These are phyloP conservation scores for Calvadosia cruxmelitensis DNA, from an alignment of 30 jellyfish, hydroid and myxozoan genomes.

Conservation along the genomic window DNA sequence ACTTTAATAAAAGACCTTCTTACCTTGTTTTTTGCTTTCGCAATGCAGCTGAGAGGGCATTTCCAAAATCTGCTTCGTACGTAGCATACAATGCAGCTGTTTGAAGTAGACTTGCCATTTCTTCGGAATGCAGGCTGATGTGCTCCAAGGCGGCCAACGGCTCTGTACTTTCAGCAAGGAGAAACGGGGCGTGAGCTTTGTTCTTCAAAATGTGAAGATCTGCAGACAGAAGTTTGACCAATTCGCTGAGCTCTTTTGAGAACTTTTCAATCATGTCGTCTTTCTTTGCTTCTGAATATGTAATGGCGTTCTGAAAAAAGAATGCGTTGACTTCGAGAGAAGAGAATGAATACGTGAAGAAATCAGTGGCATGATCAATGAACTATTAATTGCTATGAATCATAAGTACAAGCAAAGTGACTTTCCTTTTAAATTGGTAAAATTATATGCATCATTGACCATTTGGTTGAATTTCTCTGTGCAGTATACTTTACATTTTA, in stretches of 20 bases:
- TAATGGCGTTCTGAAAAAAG: conserved; percentile 51
- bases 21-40: conserved; percentile 24
- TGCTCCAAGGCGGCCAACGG: conserved; percentile 60
- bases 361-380: no score
- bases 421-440: no score
- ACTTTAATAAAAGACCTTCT: conserved; percentile 10
- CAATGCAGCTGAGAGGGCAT: conserved; percentile 50
- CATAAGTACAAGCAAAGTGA: no score
- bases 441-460: no score
- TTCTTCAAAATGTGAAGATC: conserved; percentile 31
- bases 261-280: conserved; percentile 52
- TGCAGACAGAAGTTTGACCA: conserved; percentile 17
- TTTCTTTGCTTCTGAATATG: conserved; percentile 66
- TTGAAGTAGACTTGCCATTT: conserved; percentile 28
- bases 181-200: conserved; percentile 48
- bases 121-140: conserved; percentile 34
- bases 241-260: conserved; percentile 35
- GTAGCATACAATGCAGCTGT: conserved; percentile 36
- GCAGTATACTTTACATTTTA: no score
- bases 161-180: conserved; percentile 50
- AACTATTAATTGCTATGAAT: no score
- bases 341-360: no score
- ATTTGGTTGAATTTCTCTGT: no score
- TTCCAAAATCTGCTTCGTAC: conserved; percentile 44
- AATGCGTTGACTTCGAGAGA: no score